A percentile compares a stretch with the other conserved stretches of the same genome.
Conservation (phyloP, 1,140 invertebrate species). For the Hesperophylax magnus region DNA sequence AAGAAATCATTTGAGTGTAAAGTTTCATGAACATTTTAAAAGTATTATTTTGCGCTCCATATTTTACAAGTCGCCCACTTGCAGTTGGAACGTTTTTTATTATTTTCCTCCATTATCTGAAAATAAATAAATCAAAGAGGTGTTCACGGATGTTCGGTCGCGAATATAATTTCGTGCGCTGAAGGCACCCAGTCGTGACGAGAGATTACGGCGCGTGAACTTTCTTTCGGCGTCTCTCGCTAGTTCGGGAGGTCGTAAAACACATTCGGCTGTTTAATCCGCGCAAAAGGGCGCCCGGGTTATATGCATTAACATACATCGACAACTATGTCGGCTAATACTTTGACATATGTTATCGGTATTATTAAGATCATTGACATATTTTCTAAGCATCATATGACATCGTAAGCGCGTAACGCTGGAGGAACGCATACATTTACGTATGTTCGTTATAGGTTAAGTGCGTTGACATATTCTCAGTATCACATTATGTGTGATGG, state of each 20-base stretch:
- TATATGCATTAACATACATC: constrained; percentile 42
- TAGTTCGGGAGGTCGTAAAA: constrained; percentile 20
- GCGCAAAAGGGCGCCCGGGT: constrained; percentile 28
- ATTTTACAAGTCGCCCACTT: no score
- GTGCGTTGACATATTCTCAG: no score
- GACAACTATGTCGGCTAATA: constrained; percentile 34
- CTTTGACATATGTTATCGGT: constrained; percentile 22
- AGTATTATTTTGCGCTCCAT: no score
- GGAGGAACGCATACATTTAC: no score
- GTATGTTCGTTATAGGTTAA: no score
- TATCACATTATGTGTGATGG: no score
- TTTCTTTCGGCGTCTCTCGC: neutral
- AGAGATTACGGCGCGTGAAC: constrained; percentile 27
- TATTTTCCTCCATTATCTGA: neutral
- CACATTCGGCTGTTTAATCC: constrained; percentile 16
- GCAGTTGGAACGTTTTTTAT: no score
- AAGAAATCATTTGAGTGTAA: no score
- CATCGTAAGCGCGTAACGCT: no score
- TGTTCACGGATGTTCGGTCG: neutral
- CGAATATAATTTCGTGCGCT: neutral
- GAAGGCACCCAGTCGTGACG: constrained; percentile 18
- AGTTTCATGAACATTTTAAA: no score
- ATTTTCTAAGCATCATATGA: no score
- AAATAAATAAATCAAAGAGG: constrained; percentile 17
- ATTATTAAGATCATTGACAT: no score